These are phyloP conservation scores for Phoebastria nigripes DNA, from an alignment of 2,797 vertebrate genomes.

Conservation along the genomic window DNA sequence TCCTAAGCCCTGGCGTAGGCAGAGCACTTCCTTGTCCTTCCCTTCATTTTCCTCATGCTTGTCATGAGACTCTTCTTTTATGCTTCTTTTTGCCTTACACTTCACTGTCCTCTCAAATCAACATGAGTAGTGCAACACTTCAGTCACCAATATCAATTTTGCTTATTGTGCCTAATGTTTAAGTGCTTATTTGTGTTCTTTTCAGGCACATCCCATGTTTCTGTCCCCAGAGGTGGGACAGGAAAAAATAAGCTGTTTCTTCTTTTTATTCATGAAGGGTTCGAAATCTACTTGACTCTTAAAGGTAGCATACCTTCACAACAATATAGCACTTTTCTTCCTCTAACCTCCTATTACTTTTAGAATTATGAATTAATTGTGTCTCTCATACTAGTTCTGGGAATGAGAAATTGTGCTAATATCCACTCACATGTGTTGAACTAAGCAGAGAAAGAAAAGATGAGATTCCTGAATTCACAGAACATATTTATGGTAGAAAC, in stretches of 20 bases:
- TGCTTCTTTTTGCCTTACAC: neutral
- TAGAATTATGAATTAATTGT: neutral
- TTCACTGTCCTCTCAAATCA: neutral
- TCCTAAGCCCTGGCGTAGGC: neutral
- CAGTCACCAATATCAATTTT: neutral
- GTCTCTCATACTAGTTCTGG: neutral
- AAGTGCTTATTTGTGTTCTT: neutral
- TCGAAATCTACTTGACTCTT: neutral
- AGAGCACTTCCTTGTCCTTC: neutral
- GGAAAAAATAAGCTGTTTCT: neutral
- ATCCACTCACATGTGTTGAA: neutral
- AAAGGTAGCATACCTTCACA: neutral
- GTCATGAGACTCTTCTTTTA: neutral
- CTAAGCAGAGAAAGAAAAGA: neutral
- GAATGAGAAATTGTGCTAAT: neutral
- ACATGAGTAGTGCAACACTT: neutral
- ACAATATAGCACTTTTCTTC: neutral
- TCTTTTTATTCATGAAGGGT: neutral
- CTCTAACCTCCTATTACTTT: neutral
- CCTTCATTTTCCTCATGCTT: neutral
- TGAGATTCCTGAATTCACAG: neutral
- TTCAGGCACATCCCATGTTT: neutral
- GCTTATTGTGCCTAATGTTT: neutral
- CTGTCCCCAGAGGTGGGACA: neutral
- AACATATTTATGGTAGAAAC: neutral